Evolutionary conservation across 2,888 invertebrate genomes (phyloP).

Genomic region (Argyresthia goedartella): DNA sequence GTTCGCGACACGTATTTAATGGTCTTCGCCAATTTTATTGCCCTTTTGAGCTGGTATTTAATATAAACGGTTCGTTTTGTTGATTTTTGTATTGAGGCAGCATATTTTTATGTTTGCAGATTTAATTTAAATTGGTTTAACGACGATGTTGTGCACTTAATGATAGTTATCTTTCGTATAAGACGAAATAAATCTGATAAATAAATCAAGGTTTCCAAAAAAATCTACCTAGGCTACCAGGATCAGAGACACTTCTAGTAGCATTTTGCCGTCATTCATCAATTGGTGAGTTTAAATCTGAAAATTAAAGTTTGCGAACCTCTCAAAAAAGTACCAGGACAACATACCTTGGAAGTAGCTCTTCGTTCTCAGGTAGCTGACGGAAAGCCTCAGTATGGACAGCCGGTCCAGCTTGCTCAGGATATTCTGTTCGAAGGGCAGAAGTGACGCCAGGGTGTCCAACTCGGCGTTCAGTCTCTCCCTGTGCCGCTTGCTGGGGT

Average conservation of each 20-base stretch:
- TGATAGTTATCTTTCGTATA: too few species aligned
- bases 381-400: slow-evolving; percentile 96
- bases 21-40: slow-evolving; percentile 50
- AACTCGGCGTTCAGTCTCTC: slow-evolving; percentile 98
- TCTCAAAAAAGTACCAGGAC: too few species aligned
- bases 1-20: slow-evolving; percentile 58
- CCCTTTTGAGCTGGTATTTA: slow-evolving; percentile 7
- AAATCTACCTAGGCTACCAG: too few species aligned
- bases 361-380: slow-evolving; percentile 98
- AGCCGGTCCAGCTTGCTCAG: slow-evolving; percentile 98
- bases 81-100: neutral
- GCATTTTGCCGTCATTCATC: too few species aligned
- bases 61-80: neutral
- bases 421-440: slow-evolving; percentile 98
- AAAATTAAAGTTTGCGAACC: too few species aligned
- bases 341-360: slow-evolving; percentile 98
- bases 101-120: too few species aligned
- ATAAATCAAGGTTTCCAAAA: too few species aligned
- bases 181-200: too few species aligned
- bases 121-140: too few species aligned
- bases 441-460: slow-evolving; percentile 94
- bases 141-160: too few species aligned
- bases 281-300: too few species aligned
- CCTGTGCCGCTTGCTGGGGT: slow-evolving; percentile 98
- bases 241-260: too few species aligned